Conservation (phyloP, 2,797 vertebrate species). For the Mastacembelus armatus region DNA sequence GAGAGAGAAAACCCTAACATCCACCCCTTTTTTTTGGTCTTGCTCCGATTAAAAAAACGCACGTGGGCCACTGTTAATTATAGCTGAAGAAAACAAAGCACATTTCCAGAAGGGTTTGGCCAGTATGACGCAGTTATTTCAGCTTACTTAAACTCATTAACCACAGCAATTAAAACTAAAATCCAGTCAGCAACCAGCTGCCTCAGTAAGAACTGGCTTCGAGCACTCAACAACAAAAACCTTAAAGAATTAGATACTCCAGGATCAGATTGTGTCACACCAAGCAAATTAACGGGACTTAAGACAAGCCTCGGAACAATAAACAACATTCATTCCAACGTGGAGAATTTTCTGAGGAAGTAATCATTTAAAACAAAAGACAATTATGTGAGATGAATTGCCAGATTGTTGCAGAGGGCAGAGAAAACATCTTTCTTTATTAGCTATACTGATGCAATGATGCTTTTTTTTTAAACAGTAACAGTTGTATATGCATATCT, state of each 20-base stretch:
- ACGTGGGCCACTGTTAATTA: slow-evolving; percentile 59
- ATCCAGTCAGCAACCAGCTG: slow-evolving; percentile 75
- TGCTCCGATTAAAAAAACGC: slow-evolving; percentile 34
- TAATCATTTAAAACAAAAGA: slow-evolving; percentile 60
- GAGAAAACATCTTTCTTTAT: slow-evolving; percentile 19
- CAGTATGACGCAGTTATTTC: slow-evolving; percentile 78
- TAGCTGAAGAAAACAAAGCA: slow-evolving; percentile 64
- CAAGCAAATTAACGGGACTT: slow-evolving; percentile 75
- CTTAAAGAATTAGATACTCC: slow-evolving; percentile 63
- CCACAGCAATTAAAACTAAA: slow-evolving; percentile 82
- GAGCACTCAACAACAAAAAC: slow-evolving; percentile 68
- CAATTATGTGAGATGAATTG: slow-evolving; percentile 50
- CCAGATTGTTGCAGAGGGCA: slow-evolving; percentile 21
- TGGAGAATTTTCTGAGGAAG: slow-evolving; percentile 40
- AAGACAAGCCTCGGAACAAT: slow-evolving; percentile 75
- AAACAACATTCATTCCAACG: slow-evolving; percentile 60
- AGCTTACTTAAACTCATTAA: slow-evolving; percentile 83
- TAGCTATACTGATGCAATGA: slow-evolving; percentile 5
- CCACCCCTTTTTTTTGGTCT: slow-evolving; percentile 20
- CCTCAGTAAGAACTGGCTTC: slow-evolving; percentile 66
- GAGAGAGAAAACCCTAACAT: slow-evolving; percentile 20
- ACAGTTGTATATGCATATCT: no score
- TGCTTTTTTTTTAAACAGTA: slow-evolving; percentile 13
- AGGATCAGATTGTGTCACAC: slow-evolving; percentile 74
- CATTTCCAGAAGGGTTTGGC: slow-evolving; percentile 59